Percentiles rank a stretch among this genome's conserved stretches.
Evolutionary conservation across 2,113 vertebrate species (phyloP).

Genomic region (Varanus komodoensis): DNA sequence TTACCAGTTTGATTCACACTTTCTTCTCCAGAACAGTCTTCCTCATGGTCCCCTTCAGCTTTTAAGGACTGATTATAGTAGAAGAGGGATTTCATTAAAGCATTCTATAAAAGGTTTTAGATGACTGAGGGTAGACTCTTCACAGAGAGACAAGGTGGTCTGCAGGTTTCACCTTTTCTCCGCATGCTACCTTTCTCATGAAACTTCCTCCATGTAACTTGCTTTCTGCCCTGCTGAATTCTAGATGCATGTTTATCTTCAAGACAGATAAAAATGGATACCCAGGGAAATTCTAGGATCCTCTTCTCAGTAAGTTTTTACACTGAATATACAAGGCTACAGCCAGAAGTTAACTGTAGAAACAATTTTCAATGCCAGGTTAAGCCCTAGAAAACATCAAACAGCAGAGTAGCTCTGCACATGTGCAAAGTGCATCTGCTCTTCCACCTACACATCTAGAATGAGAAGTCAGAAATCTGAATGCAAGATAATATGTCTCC

Average conservation of each 20-base stretch:
- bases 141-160: too few relatives aligned
- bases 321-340: not conserved
- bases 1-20: not conserved
- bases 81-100: not conserved
- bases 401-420: not conserved
- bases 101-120: not conserved
- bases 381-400: not conserved
- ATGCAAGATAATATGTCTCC: not conserved
- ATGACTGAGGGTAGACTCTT: not conserved
- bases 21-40: not conserved
- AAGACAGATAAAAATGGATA: not conserved
- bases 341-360: not conserved
- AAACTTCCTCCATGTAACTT: not conserved
- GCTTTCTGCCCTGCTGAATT: not conserved
- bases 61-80: not conserved
- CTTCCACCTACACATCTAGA: not conserved
- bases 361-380: not conserved
- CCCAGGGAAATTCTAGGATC: not conserved
- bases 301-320: not conserved
- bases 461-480: not conserved
- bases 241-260: not conserved
- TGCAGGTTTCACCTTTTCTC: not conserved
- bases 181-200: not conserved
- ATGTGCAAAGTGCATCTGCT: not conserved
- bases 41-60: not conserved